These are phyloP conservation scores for Channallabes apus DNA, from an alignment of 2,797 vertebrate genomes.

Conservation along the genomic window DNA sequence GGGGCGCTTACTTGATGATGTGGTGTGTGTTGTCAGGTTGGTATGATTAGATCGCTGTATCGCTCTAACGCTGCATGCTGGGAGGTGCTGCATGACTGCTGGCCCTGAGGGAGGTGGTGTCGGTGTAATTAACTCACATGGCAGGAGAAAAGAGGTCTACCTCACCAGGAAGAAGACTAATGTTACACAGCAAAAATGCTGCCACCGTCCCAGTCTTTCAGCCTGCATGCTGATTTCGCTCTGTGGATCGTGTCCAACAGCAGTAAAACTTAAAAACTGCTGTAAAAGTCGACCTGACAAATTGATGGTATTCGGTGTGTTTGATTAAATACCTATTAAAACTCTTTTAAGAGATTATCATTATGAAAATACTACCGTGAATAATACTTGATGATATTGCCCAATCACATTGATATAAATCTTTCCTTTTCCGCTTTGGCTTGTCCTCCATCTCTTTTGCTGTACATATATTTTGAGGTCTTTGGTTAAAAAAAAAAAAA, in stretches of 20 bases:
- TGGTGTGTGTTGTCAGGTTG: slow-evolving; percentile 35
- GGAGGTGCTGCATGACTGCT: slow-evolving; percentile 48
- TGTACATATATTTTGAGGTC: not conserved
- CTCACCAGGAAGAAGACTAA: slow-evolving; percentile 37
- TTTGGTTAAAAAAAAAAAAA: not conserved
- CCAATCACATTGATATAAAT: not conserved
- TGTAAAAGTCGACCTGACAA: not conserved
- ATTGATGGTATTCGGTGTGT: no score
- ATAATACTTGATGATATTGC: not conserved
- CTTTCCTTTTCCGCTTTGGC: not conserved
- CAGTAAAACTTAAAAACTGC: not conserved
- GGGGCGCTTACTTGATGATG: not conserved
- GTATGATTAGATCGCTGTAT: slow-evolving; percentile 54
- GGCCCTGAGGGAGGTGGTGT: slow-evolving; percentile 42
- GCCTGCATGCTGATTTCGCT: not conserved
- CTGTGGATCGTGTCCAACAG: not conserved
- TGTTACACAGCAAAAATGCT: slow-evolving; percentile 2
- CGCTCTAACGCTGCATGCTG: slow-evolving; percentile 37
- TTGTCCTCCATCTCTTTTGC: not conserved
- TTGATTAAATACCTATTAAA: not conserved
- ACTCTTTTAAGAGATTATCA: not conserved
- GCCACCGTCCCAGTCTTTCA: not conserved
- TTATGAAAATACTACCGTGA: not conserved
- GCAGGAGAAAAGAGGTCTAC: slow-evolving; percentile 39
- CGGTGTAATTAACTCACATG: slow-evolving; percentile 53